Conservation (phyloP, 1,140 invertebrate species). For the Paraescarpia echinospica region DNA sequence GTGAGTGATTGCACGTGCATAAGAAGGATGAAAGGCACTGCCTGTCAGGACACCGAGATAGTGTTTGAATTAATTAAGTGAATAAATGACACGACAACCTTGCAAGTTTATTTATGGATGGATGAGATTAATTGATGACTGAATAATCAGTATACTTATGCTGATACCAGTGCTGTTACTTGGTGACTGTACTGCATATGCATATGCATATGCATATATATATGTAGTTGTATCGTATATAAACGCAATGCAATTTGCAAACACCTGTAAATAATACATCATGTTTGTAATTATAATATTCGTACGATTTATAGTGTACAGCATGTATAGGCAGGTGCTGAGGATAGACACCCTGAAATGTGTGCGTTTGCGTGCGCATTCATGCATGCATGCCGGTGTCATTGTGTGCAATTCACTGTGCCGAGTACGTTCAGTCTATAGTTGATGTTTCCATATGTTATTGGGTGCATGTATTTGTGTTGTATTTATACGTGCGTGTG, state of each 20-base stretch:
- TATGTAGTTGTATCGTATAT: background rate
- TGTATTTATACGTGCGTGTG: constrained; percentile 5
- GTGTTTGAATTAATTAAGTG: background rate
- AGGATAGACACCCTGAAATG: background rate
- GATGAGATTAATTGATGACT: background rate
- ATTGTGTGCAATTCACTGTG: background rate
- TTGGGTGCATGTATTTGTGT: background rate
- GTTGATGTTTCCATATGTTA: background rate
- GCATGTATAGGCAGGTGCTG: background rate
- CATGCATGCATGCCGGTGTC: background rate
- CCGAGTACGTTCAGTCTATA: background rate
- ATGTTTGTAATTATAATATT: constrained; percentile 2
- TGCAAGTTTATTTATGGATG: background rate
- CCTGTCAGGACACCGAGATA: background rate
- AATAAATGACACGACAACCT: background rate
- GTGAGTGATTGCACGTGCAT: background rate
- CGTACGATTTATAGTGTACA: background rate
- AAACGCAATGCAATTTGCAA: background rate
- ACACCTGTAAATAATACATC: background rate
- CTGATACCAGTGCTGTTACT: background rate
- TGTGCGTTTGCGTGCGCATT: background rate
- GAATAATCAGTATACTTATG: background rate
- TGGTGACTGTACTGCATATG: background rate
- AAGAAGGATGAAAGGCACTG: background rate
- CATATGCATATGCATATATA: background rate